phyloP scores from a whole-genome alignment of 2,797 vertebrate genomes.

The Australoheros facetus region DNA sequence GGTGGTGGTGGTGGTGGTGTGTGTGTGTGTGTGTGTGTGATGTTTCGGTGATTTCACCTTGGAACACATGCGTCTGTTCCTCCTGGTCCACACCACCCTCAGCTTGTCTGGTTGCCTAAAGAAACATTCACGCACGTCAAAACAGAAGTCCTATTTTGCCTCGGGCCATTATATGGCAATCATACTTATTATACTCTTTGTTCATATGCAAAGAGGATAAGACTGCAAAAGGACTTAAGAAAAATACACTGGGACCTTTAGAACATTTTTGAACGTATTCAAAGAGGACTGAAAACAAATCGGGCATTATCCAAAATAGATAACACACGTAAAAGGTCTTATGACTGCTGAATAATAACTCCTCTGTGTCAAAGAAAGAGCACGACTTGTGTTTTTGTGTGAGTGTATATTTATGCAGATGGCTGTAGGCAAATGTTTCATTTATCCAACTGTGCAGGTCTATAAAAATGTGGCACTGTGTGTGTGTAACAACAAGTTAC shows the following conservation, averaged over 20 bases:
- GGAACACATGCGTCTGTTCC: slow-evolving; percentile 90
- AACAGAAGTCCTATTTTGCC: slow-evolving; percentile 1
- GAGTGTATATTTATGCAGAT: neutral
- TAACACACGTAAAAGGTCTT: slow-evolving; percentile 23
- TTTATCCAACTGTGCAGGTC: neutral
- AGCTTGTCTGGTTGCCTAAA: slow-evolving; percentile 93
- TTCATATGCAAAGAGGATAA: neutral
- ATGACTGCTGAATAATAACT: slow-evolving; percentile 35
- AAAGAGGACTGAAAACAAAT: slow-evolving; percentile 16
- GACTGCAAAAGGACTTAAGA: neutral
- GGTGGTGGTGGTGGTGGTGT: neutral
- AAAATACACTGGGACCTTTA: neutral
- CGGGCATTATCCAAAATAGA: slow-evolving; percentile 2
- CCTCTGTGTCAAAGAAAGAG: slow-evolving; percentile 7
- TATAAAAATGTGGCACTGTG: neutral
- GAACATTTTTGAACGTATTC: neutral
- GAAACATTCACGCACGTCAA: slow-evolving; percentile 46
- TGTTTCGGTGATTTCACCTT: slow-evolving; percentile 80
- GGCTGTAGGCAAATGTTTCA: neutral
- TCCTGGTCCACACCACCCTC: slow-evolving; percentile 91
- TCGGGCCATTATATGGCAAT: neutral
- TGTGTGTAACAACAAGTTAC: neutral
- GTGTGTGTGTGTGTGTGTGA: neutral
- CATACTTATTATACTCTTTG: neutral
- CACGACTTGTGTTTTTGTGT: neutral